Percentiles rank a stretch among this genome's conserved stretches.
Conservation (phyloP, 2,113 vertebrate genomes). For the Indicator indicator region DNA sequence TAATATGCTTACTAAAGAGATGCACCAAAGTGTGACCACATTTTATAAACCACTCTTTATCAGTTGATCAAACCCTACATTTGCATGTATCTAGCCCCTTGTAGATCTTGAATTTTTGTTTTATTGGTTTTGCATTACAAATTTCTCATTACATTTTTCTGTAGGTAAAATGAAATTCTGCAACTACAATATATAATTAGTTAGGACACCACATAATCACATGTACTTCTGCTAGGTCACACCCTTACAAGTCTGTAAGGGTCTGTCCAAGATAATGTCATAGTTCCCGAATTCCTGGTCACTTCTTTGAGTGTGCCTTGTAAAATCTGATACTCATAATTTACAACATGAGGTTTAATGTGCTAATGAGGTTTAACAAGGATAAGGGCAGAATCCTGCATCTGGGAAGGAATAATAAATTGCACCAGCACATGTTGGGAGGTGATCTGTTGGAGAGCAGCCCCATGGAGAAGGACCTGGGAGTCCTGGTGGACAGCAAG, state of each 20-base stretch:
- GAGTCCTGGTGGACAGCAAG: no score
- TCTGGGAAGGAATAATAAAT: no score
- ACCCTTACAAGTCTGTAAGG: not conserved
- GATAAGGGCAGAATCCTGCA: no score
- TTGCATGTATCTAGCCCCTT: not conserved
- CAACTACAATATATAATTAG: not conserved
- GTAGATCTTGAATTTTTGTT: not conserved
- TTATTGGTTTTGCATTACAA: not conserved
- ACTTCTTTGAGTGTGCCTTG: not conserved
- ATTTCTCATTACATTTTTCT: not conserved
- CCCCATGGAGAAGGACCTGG: no score
- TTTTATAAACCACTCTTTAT: not conserved
- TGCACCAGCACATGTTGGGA: no score
- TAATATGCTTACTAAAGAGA: not conserved
- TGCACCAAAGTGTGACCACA: not conserved
- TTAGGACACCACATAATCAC: not conserved
- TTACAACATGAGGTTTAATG: not conserved
- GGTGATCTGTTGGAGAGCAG: no score
- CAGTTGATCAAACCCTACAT: not conserved
- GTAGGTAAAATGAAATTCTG: not conserved
- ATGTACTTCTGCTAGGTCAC: not conserved
- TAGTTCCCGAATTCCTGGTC: not conserved
- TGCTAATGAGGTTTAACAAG: no score
- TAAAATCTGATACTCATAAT: not conserved
- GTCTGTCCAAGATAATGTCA: not conserved